Base-by-base conservation (phyloP, 2,888 invertebrate genomes). In the Hoplodrina blanda region DNA sequence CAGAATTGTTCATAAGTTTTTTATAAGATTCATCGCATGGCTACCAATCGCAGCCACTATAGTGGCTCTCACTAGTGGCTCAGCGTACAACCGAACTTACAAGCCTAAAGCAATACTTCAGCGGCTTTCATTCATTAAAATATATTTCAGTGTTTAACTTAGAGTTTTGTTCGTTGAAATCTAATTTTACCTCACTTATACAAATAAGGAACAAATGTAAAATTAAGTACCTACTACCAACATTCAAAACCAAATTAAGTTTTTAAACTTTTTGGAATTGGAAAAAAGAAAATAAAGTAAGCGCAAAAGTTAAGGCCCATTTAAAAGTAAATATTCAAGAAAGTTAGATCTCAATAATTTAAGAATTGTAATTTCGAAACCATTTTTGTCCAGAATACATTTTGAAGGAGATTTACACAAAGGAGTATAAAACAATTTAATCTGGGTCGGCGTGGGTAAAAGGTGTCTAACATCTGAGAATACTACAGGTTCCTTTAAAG, bases 321-420 rank as follows among this genome's bases (percentile, higher is more conserved):
- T 82, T 50, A 74, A 69, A 80, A 73, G 49, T 70, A 63, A 69
- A 76, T 64, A 78, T 69, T 79, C 55, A 71, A 60, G 59, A 70
- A 80, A 80, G 73, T 77, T 80, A 60, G 19, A 62, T 62, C 54
- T 61, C 55, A 52, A 69, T 61, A 60, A 59, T 66, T 68, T 62
- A 69, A 50, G 53, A 57, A 82, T 70, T 70, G 62, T 69, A 61
- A 61, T 63, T 54, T 54, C 17, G 55, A 44, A 63, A 62, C 17
- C 37, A 62, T 49, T 64, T 67, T 41, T 20, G 37, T 20, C 3
- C 13, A 10, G 56, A 33, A 64, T 53, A 63, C 1, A 52, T 62
- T 67, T 75, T 59, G n/a, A 25, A 67, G 25, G 49, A 56, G 61
- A 60, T 65, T 78, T 54, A 4, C 19, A 65, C 49, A 69, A 76